Base-by-base conservation (phyloP, 2,888 invertebrate species). In the Apamea epomidion region DNA sequence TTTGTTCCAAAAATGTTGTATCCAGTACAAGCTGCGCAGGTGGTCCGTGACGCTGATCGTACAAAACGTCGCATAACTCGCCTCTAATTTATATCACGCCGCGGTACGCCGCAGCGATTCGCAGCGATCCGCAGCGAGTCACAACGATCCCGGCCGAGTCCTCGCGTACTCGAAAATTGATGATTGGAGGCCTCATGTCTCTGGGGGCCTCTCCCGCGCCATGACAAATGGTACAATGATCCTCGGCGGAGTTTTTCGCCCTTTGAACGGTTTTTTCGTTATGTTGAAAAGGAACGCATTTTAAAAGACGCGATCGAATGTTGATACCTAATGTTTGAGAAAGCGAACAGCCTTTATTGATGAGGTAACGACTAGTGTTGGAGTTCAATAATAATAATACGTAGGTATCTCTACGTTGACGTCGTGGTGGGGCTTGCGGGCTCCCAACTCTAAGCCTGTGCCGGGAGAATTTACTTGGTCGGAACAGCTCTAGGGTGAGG, bases 201-300 rank as follows among this genome's bases (percentile, higher is more conserved):
- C 84, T 25, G 45, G 83, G 81, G 69, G 74, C 70, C 78, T 78
- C 76, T 73, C 76, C 73, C 68, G 67, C n/a, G 69, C 78, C 79
- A 80, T 87, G 87, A 86, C 88, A 86, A 87, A 87, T 87, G 86
- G 80, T 60, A 82, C 81, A 80, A 87, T 79, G 86, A 83, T 87
- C 86, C 86, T 76, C 70, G 21, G 32, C 78, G 75, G 83, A 77
- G 67, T 74, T 81, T 81, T 85, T 87, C 68, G 85, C 80, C 81
- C 79, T 83, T 79, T 81, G 77, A 87, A 85, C 48, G 64, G 21
- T 78, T 75, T 84, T 78, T 84, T 82, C 68, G 71, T 75, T 83
- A 82, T 76, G 81, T 75, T 42, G 62, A 69, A 87, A 82, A 54
- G 58, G 48, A 80, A 72, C 45, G 75, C 45, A 45, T 74, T 85